Evolutionary conservation across 2,113 vertebrate genomes (phyloP), one percentile per base, ranked within the genome.

Genomic region (Phasianus colchicus): DNA sequence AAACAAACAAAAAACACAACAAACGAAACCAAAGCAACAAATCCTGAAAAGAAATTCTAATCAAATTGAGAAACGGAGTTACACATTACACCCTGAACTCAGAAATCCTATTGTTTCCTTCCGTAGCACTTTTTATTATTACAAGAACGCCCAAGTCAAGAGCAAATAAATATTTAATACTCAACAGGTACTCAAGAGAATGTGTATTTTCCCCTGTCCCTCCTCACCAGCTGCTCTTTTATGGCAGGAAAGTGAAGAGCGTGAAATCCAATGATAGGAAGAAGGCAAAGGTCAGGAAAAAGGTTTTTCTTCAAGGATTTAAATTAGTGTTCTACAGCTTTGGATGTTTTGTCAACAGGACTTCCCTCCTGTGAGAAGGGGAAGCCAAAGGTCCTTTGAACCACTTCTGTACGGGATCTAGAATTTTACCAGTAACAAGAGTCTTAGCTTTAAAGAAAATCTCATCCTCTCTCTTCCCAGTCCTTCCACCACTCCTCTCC

Each of bases 341-440:
- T 92, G 93, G 36, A 32, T 95, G 83, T 97, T 97, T 97, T 97
- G 95, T 90, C 95, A 95, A 95, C 89, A 93, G 66, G 94, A 81
- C 85, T 93, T 90, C 89, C 91, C 91, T 94, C 94, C 91, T 93
- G 91, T 86, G 93, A 90, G 69, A 50, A 77, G n/a, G 57, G 72
- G 61, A 95, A 92, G 85, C 80, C 88, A 92, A 94, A 90, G 65
- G 65, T 78, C 88, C 85, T 96, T 97, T 96, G 95, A 95, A 96
- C 72, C 65, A 70, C 45, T 96, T 83, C 54, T 75, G 55, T 40
- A 94, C 29, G 47, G 70, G 85, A 93, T 91, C 89, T 95, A 97
- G 93, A 86, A 81, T 94, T 92, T 94, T 89, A 83, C 65, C 69
- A 92, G 76, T 47, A 86, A 93, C 19, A 90, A 38, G 60, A 88